These are phyloP conservation scores for Coelopa pilipes DNA, from an alignment of 2,888 invertebrate genomes.

Conservation along the genomic window DNA sequence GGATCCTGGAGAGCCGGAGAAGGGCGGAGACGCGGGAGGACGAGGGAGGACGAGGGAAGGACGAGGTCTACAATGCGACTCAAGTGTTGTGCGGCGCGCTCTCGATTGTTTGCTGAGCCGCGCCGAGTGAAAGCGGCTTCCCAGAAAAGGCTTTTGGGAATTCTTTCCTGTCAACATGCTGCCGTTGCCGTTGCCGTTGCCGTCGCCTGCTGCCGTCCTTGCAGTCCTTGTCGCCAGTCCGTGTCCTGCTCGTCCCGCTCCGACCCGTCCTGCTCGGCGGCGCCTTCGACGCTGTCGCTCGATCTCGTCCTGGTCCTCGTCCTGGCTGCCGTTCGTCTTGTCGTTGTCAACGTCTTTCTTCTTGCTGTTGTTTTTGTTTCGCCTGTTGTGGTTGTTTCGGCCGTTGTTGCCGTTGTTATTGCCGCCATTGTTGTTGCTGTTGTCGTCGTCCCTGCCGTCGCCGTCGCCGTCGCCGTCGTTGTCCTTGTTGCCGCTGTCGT, in stretches of 20 bases:
- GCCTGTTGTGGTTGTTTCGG: constrained; percentile 33
- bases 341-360: constrained; percentile 22
- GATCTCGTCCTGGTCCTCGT: not conserved
- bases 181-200: constrained; percentile 28
- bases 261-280: too few species aligned
- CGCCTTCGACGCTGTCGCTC: too few species aligned
- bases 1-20: not conserved
- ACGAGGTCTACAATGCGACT: constrained; percentile 23
- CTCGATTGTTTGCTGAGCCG: constrained; percentile 35
- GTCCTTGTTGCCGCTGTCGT: constrained; percentile 50
- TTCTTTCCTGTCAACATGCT: constrained; percentile 32
- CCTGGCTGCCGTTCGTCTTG: not conserved
- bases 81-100: constrained; percentile 21
- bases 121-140: constrained; percentile 38
- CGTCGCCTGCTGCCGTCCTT: constrained; percentile 13
- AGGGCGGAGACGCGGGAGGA: not conserved
- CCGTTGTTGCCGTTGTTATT: constrained; percentile 42
- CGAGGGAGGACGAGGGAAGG: not conserved
- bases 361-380: constrained; percentile 30
- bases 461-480: constrained; percentile 50
- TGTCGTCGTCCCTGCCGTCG: constrained; percentile 47
- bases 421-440: not conserved
- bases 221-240: constrained; percentile 48
- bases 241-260: not conserved
- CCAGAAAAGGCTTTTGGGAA: constrained; percentile 32